Evolutionary conservation across 2,113 vertebrate genomes (phyloP), one percentile per base, ranked within the genome.

Genomic region (Malurus cyaneus): DNA sequence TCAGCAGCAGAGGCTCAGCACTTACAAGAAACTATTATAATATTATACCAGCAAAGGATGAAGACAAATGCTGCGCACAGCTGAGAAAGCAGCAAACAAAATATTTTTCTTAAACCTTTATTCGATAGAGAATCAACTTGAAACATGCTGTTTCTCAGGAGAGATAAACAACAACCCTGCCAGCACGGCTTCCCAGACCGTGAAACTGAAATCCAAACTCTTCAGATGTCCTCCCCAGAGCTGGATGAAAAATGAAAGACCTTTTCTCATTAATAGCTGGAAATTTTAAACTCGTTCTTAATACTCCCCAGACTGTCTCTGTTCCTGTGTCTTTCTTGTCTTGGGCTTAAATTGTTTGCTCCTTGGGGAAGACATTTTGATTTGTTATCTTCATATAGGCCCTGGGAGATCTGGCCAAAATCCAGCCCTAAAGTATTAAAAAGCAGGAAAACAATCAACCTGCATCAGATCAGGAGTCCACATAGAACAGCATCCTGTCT

Each of bases 21-120:
- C 92, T 97, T 93, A 95, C 93, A 96, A 96, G 94, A 96, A 94
- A 94, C 92, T 93, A 91, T 95, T 96, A 96, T 89, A 86, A 95
- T 96, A 88, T 95, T 74, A 78, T 64, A 94, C 50, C 91, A 89
- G 95, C 80, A 93, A 73, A 95, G 76, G 92, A 95, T 67, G 92
- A 86, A 94, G 94, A 94, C 92, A 96, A 97, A 97, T 73, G 79
- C 89, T 86, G 88, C 18, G 88, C 79, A 39, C 95, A 96, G 95
- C 96, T 96, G 95, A 97, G 94, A 97, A 96, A 94, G 95, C 94
- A 96, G 96, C 94, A 97, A 97, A 96, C 94, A 93, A 97, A 96
- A 96, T 96, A 96, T 97, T 96, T 89, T 95, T 92, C 94, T 93
- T 56, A 94, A 96, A 86, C 85, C 88, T 86, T 95, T 78, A 88